Percentiles rank a stretch among this genome's conserved stretches.
Evolutionary conservation across 2,113 vertebrate species (phyloP).

Genomic region (Aegotheles bennettii): DNA sequence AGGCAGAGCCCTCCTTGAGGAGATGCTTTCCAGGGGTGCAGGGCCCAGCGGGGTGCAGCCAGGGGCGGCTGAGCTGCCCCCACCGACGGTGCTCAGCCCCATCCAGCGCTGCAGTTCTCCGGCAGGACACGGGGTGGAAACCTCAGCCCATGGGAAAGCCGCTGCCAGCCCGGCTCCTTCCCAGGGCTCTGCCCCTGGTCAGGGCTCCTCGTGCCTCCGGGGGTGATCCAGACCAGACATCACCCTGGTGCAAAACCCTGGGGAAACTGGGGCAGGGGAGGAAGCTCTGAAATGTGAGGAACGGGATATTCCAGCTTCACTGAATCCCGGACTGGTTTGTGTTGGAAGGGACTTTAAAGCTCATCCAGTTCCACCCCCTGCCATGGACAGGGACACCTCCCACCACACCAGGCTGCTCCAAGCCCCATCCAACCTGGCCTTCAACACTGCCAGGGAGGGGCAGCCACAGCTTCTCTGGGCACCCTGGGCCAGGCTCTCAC

Average conservation of each 20-base stretch:
- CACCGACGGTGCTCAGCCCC: not conserved
- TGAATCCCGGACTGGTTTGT: no score
- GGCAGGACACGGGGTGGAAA: slow-evolving; percentile 12
- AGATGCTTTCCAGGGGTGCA: not conserved
- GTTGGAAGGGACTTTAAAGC: no score
- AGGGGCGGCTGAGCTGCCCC: not conserved
- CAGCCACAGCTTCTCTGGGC: no score
- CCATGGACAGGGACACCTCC: no score
- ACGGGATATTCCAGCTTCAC: not conserved
- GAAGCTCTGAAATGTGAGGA: no score
- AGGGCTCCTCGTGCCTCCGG: accelerated
- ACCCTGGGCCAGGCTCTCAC: no score
- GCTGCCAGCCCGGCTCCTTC: not conserved
- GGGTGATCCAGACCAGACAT: accelerated
- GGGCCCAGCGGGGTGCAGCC: not conserved
- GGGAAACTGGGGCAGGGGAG: not conserved
- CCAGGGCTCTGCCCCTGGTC: not conserved
- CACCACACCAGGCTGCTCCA: no score
- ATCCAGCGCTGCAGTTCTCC: not conserved
- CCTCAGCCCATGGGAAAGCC: not conserved
- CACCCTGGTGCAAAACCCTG: not conserved
- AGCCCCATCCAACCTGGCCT: no score
- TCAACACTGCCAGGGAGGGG: no score
- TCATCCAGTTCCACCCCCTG: no score
- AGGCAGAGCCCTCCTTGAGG: not conserved